Percentiles rank a stretch among this genome's conserved stretches.
Conservation (phyloP, 1,140 invertebrate species). For the Orius laevigatus region DNA sequence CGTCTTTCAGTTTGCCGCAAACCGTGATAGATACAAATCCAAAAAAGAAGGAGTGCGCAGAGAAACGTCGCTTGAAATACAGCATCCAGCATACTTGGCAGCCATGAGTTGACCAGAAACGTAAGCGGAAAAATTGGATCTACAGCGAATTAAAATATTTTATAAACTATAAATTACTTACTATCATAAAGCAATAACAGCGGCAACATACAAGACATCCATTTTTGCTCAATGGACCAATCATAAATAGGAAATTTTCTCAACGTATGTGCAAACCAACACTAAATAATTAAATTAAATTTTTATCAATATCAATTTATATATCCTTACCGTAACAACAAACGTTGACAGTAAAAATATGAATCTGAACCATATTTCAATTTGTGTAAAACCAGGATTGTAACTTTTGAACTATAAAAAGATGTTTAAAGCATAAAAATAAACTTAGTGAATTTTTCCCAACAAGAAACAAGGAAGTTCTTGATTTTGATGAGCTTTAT, state of each 20-base stretch:
- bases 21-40: slow-evolving; percentile 89
- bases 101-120: slow-evolving; percentile 75
- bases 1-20: slow-evolving; percentile 79
- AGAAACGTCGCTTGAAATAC: slow-evolving; percentile 82
- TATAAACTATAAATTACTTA: slow-evolving; percentile 31
- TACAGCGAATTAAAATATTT: slow-evolving; percentile 27
- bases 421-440: slow-evolving; percentile 18
- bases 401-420: slow-evolving; percentile 83
- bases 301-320: not conserved
- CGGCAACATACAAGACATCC: slow-evolving; percentile 82
- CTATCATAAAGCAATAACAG: slow-evolving; percentile 82
- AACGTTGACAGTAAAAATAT: slow-evolving; percentile 82
- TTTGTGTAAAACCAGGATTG: slow-evolving; percentile 86
- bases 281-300: slow-evolving; percentile 37
- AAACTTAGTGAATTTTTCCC: slow-evolving; percentile 10
- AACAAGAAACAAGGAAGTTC: slow-evolving; percentile 12
- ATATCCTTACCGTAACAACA: slow-evolving; percentile 58
- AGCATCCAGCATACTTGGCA: slow-evolving; percentile 79
- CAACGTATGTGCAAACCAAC: slow-evolving; percentile 77
- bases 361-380: slow-evolving; percentile 92
- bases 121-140: slow-evolving; percentile 87
- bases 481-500: slow-evolving; percentile 4
- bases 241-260: slow-evolving; percentile 75
- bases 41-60: slow-evolving; percentile 74
- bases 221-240: slow-evolving; percentile 97